Evolutionary conservation across 2,888 invertebrate species (phyloP).

Genomic region (Hoplodrina ambigua): DNA sequence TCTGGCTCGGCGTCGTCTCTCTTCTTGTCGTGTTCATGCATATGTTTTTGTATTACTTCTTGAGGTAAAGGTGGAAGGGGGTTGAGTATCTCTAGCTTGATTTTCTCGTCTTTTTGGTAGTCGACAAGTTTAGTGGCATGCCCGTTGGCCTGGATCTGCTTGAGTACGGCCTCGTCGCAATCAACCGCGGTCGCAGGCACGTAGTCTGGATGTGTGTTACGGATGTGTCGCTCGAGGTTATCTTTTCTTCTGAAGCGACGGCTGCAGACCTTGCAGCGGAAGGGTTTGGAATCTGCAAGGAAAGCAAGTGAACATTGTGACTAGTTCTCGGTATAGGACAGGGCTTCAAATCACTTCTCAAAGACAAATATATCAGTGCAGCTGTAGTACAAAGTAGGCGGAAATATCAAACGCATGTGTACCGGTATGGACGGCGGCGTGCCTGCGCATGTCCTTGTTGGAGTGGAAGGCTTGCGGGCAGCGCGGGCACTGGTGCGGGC

Average conservation of each 20-base stretch:
- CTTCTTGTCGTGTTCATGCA: constrained; percentile 64
- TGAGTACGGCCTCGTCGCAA: constrained; percentile 78
- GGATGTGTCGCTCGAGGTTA: constrained; percentile 94
- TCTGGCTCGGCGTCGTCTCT: constrained; percentile 32
- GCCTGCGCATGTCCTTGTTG: constrained; percentile 92
- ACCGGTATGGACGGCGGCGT: constrained; percentile 93
- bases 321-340: background rate
- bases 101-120: constrained; percentile 71
- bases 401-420: constrained; percentile 55
- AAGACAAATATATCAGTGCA: background rate
- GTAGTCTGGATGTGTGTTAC: constrained; percentile 93
- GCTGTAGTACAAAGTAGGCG: background rate
- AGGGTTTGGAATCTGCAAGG: constrained; percentile 91
- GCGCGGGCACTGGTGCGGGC: constrained; percentile 91
- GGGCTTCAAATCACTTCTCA: background rate
- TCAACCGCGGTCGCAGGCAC: constrained; percentile 78
- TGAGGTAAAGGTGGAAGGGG: constrained; percentile 82
- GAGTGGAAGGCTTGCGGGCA: constrained; percentile 93
- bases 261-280: constrained; percentile 93
- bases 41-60: constrained; percentile 80
- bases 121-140: constrained; percentile 40
- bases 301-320: background rate
- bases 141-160: constrained; percentile 66
- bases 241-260: constrained; percentile 94
- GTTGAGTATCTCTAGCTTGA: constrained; percentile 77